Evolutionary conservation across 1,140 invertebrate species (phyloP).

Genomic region (Solenopsis fugax): DNA sequence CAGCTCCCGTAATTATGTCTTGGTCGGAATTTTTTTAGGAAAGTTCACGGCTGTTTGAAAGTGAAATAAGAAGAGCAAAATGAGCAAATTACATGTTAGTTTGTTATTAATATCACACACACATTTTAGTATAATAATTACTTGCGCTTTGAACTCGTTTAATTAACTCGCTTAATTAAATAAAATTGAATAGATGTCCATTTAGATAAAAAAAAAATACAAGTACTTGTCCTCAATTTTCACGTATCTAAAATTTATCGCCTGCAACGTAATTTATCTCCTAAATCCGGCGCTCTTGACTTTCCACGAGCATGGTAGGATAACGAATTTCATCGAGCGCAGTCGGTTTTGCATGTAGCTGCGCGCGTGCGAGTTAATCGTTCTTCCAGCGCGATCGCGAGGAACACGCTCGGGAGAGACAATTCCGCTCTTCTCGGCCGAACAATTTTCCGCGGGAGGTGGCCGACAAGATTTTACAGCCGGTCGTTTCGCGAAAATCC

Average conservation of each 20-base stretch:
- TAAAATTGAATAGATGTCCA: not conserved
- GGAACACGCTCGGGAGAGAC: slow-evolving; percentile 38
- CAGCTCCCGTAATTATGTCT: not conserved
- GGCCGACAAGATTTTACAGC: slow-evolving; percentile 59
- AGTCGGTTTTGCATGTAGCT: not conserved
- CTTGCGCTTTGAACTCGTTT: not conserved
- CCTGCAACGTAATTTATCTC: slow-evolving; percentile 16
- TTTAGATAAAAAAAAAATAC: not conserved
- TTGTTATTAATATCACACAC: not conserved
- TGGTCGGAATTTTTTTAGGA: not conserved
- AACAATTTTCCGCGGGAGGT: slow-evolving; percentile 39
- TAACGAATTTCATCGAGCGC: slow-evolving; percentile 26
- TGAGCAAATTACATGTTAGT: not conserved
- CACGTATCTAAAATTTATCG: not conserved
- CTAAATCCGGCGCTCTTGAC: not conserved
- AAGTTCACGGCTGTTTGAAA: not conserved
- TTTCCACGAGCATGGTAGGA: not conserved
- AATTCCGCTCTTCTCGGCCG: slow-evolving; percentile 35
- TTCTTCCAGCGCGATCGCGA: slow-evolving; percentile 32
- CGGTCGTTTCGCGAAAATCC: slow-evolving; percentile 58
- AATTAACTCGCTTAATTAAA: not conserved
- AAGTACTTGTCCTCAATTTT: not conserved
- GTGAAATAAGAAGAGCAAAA: not conserved
- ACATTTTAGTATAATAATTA: not conserved
- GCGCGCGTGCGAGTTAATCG: slow-evolving; percentile 32